A percentile compares a stretch with the other conserved stretches of the same genome.
These are phyloP conservation scores for Onychostoma macrolepis DNA, from an alignment of 2,113 vertebrate genomes.

Conservation along the genomic window DNA sequence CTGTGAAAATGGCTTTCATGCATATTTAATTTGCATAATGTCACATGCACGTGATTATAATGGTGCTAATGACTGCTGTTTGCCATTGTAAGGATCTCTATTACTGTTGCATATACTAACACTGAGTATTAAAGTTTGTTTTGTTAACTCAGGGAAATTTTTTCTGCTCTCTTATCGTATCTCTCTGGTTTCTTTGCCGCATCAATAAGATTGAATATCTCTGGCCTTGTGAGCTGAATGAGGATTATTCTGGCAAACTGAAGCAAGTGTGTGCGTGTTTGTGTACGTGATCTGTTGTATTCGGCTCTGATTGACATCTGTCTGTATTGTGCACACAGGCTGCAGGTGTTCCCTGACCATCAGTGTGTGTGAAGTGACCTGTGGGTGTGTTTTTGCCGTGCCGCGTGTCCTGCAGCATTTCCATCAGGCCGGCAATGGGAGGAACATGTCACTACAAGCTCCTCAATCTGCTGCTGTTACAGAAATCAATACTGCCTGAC, in stretches of 20 bases:
- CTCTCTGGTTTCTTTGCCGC: not conserved
- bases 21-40: not conserved
- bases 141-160: not conserved
- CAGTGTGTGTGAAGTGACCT: slow-evolving; percentile 41
- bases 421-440: slow-evolving; percentile 62
- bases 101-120: not conserved
- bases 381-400: slow-evolving; percentile 47
- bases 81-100: not conserved
- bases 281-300: not conserved
- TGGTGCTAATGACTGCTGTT: not conserved
- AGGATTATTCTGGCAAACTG: not conserved
- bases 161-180: not conserved
- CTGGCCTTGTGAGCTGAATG: not conserved
- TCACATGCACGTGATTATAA: not conserved
- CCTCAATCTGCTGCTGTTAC: slow-evolving; percentile 75
- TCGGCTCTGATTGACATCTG: not conserved
- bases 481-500: slow-evolving; percentile 70
- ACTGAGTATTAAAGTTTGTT: not conserved
- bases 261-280: not conserved
- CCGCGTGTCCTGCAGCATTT: slow-evolving; percentile 54
- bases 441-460: slow-evolving; percentile 67
- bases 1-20: slow-evolving; percentile 19
- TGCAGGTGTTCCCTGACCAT: not conserved
- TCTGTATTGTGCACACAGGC: not conserved
- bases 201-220: not conserved